Percentiles rank a stretch among this genome's conserved stretches.
These are phyloP conservation scores for Andrena haemorrhoa DNA, from an alignment of 2,888 invertebrate genomes.

Conservation along the genomic window DNA sequence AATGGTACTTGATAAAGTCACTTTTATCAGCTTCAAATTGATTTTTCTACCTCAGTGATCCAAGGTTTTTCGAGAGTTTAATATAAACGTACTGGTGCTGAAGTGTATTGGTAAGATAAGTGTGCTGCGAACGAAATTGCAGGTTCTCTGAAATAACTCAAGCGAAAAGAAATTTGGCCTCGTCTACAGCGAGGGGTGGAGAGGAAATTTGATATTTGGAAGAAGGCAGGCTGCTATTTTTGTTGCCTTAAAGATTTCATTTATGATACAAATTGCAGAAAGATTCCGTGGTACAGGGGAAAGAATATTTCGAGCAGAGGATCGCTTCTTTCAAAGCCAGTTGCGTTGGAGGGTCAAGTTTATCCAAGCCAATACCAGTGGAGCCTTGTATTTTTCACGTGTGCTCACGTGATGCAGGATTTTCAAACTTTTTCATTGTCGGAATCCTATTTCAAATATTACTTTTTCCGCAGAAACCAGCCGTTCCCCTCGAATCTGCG, in stretches of 20 bases:
- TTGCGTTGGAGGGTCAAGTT: background rate
- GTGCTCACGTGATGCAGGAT: background rate
- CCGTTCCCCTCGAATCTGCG: background rate
- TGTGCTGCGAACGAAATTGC: background rate
- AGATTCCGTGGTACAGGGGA: background rate
- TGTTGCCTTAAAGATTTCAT: background rate
- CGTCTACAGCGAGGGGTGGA: background rate
- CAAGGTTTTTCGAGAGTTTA: too few species aligned
- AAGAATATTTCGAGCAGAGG: background rate
- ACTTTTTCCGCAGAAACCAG: conserved; percentile 7
- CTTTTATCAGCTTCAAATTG: background rate
- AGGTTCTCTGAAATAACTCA: background rate
- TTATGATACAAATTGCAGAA: background rate
- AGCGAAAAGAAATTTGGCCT: background rate
- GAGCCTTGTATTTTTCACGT: background rate
- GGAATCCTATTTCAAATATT: conserved; percentile 21
- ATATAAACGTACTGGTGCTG: too few species aligned
- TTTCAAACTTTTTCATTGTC: conserved; percentile 1
- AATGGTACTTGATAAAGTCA: background rate
- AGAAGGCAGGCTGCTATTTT: background rate
- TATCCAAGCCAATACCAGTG: background rate
- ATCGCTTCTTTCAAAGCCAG: background rate
- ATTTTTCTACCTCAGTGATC: background rate
- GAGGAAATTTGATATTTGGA: background rate
- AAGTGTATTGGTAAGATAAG: too few species aligned